Conservation (phyloP, 2,888 invertebrate genomes). For the Lasioglossum calceatum region DNA sequence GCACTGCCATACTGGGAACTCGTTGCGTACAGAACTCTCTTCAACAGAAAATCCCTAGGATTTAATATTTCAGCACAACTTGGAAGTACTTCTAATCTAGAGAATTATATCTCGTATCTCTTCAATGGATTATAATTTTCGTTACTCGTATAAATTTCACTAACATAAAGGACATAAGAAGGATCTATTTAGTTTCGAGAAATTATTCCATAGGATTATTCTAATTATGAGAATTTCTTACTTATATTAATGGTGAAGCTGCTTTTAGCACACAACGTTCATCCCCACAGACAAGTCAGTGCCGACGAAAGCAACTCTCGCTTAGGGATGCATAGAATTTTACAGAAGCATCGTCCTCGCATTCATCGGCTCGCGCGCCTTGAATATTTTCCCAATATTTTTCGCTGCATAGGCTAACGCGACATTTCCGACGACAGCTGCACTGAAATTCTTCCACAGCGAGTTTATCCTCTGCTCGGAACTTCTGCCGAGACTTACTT, state of each 20-base stretch:
- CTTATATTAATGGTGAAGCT: slow-evolving; percentile 16
- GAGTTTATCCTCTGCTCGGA: neutral
- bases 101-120: too few species aligned
- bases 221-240: neutral
- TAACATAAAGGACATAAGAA: neutral
- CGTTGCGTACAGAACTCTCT: neutral
- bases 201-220: neutral
- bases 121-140: neutral
- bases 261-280: neutral
- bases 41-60: neutral
- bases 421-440: neutral
- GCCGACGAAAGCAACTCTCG: slow-evolving; percentile 11
- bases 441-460: neutral
- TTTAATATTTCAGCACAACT: neutral
- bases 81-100: too few species aligned
- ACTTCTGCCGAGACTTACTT: neutral
- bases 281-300: neutral
- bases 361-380: slow-evolving; percentile 30
- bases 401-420: slow-evolving; percentile 11
- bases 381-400: slow-evolving; percentile 57
- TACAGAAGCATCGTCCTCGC: slow-evolving; percentile 45
- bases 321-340: slow-evolving; percentile 64
- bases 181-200: neutral
- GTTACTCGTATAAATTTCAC: neutral
- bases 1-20: neutral